A percentile compares a stretch with the other conserved stretches of the same genome.
Evolutionary conservation across 2,113 vertebrate genomes (phyloP).

Genomic region (Danionella cerebrum): DNA sequence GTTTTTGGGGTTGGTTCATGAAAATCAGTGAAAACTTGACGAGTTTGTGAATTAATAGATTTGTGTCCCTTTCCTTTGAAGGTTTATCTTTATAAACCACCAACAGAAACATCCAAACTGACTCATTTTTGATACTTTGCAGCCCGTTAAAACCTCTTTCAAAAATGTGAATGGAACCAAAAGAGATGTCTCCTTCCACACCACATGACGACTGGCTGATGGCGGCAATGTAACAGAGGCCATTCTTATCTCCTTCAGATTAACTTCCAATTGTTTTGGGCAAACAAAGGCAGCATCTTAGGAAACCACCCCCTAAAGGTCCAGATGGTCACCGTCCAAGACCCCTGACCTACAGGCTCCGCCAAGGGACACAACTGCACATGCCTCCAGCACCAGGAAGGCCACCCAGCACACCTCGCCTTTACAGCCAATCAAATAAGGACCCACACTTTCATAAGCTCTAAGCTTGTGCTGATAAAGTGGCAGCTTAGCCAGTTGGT

Average conservation of each 20-base stretch:
- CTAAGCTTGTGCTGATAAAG: conserved; percentile 11
- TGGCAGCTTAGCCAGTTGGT: conserved; percentile 20
- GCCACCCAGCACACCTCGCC: conserved; percentile 51
- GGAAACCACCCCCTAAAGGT: conserved; percentile 67
- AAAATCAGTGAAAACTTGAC: too few relatives aligned
- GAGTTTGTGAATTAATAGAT: too few relatives aligned
- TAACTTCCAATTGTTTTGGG: conserved; percentile 83
- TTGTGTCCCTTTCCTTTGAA: too few relatives aligned
- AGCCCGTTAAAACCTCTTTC: conserved; percentile 12
- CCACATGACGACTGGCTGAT: conserved; percentile 49
- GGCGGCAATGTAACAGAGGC: conserved; percentile 48
- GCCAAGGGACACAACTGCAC: conserved; percentile 45
- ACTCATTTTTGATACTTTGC: too few relatives aligned
- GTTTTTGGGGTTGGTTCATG: too few relatives aligned
- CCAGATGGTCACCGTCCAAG: conserved; percentile 39
- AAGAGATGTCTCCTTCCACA: conserved; percentile 56
- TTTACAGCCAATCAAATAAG: conserved; percentile 21
- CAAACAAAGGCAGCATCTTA: conserved; percentile 85
- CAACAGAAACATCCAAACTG: too few relatives aligned
- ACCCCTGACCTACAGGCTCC: conserved; percentile 68
- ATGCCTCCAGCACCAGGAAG: conserved; percentile 42
- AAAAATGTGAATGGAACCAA: conserved; percentile 4
- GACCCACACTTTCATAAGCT: conserved; percentile 9
- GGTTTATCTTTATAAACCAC: too few relatives aligned
- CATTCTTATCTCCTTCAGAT: conserved; percentile 81